Percentiles rank a stretch among this genome's conserved stretches.
These are phyloP conservation scores for Drosophila repleta DNA, from an alignment of 1,140 invertebrate species.

Conservation along the genomic window DNA sequence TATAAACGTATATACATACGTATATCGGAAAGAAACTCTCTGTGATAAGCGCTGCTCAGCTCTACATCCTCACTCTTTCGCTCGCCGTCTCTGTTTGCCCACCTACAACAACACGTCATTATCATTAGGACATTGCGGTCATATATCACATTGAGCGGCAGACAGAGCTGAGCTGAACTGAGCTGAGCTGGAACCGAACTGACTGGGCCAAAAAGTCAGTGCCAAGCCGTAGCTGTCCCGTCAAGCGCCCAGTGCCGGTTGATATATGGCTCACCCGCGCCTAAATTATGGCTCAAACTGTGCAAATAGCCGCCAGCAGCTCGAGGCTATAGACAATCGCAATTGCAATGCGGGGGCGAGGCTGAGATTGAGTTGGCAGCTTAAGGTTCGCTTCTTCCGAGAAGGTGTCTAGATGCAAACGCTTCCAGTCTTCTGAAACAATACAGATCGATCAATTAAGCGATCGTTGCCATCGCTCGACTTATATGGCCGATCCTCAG, in stretches of 20 bases:
- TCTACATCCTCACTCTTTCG: not conserved
- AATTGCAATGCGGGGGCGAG: constrained; percentile 20
- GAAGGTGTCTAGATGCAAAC: constrained; percentile 72
- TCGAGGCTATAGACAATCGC: constrained; percentile 62
- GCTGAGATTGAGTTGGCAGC: not conserved
- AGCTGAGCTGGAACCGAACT: not conserved
- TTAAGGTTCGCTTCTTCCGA: constrained; percentile 41
- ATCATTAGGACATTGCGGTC: constrained; percentile 66
- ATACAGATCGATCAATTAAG: constrained; percentile 47
- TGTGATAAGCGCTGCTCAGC: constrained; percentile 45
- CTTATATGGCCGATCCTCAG: constrained; percentile 8
- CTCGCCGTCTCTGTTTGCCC: constrained; percentile 11
- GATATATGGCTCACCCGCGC: constrained; percentile 72
- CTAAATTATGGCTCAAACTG: constrained; percentile 68
- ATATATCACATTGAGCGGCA: constrained; percentile 61
- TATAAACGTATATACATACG: not conserved
- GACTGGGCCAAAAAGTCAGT: constrained; percentile 1
- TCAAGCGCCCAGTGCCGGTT: constrained; percentile 26
- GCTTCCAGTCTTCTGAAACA: constrained; percentile 64
- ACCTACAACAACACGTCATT: constrained; percentile 64
- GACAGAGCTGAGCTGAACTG: not conserved
- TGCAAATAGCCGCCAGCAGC: constrained; percentile 77
- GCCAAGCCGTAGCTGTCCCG: constrained; percentile 6
- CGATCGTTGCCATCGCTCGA: constrained; percentile 17
- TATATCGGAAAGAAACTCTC: constrained; percentile 9